phyloP scores from a whole-genome alignment of 2,888 invertebrate species.

The Cataglyphis cursor region DNA sequence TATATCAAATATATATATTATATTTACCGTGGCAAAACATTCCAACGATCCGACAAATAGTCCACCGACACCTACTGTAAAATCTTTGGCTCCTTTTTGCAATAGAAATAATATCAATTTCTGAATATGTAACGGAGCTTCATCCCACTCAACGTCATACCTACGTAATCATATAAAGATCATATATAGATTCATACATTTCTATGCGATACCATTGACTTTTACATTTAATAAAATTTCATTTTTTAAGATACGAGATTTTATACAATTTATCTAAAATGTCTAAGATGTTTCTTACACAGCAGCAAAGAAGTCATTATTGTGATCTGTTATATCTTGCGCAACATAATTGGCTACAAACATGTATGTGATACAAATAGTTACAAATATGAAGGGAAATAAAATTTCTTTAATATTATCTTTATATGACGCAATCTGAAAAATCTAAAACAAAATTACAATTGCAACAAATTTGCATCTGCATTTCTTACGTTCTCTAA shows the following conservation, averaged over 20 bases:
- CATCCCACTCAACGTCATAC: not conserved
- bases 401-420: not conserved
- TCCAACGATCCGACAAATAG: slow-evolving; percentile 4
- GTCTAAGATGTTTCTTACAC: not conserved
- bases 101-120: slow-evolving; percentile 29
- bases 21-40: slow-evolving; percentile 24
- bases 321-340: slow-evolving; percentile 6
- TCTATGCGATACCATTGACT: no score
- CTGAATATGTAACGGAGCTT: slow-evolving; percentile 10
- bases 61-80: not conserved
- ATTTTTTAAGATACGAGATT: no score
- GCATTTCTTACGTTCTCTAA: no score
- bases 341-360: not conserved
- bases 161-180: not conserved
- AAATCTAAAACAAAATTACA: not conserved
- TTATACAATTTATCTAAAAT: not conserved
- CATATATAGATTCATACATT: not conserved
- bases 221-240: no score
- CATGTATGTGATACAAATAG: not conserved
- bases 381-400: no score
- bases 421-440: not conserved
- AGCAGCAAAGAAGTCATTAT: not conserved
- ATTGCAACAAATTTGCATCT: not conserved
- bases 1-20: not conserved
- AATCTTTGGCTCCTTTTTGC: slow-evolving; percentile 6